A percentile compares a stretch with the other conserved stretches of the same genome.
phyloP scores from a whole-genome alignment of 2,113 vertebrate species.

The Taxidea taxus region DNA sequence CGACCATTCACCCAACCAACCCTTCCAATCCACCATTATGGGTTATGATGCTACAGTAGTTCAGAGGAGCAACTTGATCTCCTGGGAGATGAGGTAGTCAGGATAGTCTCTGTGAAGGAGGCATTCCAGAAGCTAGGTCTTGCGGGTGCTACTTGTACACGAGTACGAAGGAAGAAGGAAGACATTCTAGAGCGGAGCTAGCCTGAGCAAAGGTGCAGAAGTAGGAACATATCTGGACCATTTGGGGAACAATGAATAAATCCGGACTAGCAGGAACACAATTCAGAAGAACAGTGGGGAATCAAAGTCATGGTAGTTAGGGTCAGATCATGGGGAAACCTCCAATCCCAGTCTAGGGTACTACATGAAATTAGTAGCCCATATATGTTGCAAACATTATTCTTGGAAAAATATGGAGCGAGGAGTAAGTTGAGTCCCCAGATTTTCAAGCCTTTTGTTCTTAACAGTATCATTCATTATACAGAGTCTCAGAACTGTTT shows the following conservation, averaged over 20 bases:
- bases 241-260: not conserved
- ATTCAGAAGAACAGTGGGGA: not conserved
- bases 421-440: not conserved
- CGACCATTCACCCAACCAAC: not conserved
- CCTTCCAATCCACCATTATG: not conserved
- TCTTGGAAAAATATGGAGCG: not conserved
- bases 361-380: not conserved
- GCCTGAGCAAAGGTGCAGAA: conserved; percentile 9
- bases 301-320: not conserved
- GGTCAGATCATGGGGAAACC: not conserved
- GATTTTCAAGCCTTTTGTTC: not conserved
- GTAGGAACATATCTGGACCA: not conserved
- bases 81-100: not conserved
- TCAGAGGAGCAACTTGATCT: not conserved
- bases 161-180: not conserved
- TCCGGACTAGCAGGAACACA: not conserved
- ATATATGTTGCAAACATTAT: not conserved
- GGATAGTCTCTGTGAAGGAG: not conserved
- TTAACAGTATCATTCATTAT: not conserved
- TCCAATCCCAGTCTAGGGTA: not conserved
- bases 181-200: not conserved
- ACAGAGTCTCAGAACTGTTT: not conserved
- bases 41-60: not conserved
- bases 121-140: not conserved
- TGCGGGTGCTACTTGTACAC: not conserved